Conservation (phyloP, 2,797 vertebrate species). For the Anolis apletophallus region DNA sequence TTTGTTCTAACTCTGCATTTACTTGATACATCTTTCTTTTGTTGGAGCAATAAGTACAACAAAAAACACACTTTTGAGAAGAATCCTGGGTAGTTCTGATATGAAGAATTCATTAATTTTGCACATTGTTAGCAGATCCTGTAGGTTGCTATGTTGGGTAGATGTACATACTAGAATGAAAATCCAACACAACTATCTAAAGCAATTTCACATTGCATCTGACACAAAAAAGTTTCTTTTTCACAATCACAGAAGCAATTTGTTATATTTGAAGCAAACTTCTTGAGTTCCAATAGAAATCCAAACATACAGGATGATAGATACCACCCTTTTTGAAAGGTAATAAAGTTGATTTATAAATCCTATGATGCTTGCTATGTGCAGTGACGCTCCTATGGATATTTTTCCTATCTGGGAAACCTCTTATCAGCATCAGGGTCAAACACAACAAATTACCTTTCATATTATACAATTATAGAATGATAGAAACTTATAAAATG, state of each 20-base stretch:
- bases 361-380: not conserved
- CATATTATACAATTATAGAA: no score
- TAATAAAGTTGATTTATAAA: not conserved
- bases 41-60: not conserved
- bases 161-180: not conserved
- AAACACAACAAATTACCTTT: not conserved
- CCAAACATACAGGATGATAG: not conserved
- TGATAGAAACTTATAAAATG: no score
- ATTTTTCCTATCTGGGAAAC: not conserved
- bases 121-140: not conserved
- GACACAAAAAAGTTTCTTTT: not conserved
- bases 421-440: not conserved
- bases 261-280: not conserved
- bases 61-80: not conserved
- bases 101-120: not conserved
- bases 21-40: not conserved
- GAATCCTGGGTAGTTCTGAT: not conserved
- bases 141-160: not conserved
- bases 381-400: not conserved
- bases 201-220: not conserved
- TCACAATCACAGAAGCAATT: not conserved
- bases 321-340: not conserved
- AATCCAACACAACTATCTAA: not conserved
- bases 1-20: not conserved
- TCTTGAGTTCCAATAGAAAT: not conserved